phyloP scores from a whole-genome alignment of 1,140 invertebrate genomes.

The Lysiphlebus fabarum region DNA sequence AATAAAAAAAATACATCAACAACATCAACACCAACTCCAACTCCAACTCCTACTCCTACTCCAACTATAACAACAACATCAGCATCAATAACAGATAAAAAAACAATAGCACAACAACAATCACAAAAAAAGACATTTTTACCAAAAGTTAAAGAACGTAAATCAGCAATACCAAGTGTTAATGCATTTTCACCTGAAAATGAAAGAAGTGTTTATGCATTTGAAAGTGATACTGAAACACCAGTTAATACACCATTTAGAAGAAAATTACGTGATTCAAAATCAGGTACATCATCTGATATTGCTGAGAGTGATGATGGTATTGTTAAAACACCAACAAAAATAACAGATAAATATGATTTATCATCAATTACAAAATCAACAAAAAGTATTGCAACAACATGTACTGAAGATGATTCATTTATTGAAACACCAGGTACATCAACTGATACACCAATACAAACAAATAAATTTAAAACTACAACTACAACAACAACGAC shows the following conservation, averaged over 20 bases:
- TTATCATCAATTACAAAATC: background rate
- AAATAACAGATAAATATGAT: constrained; percentile 4
- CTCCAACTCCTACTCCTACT: constrained; percentile 32
- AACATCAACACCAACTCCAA: constrained; percentile 51
- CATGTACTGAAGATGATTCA: constrained; percentile 21
- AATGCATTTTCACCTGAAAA: constrained; percentile 68
- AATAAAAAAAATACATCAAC: constrained; percentile 31
- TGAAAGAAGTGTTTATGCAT: constrained; percentile 70
- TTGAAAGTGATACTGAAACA: constrained; percentile 61
- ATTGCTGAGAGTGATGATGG: constrained; percentile 20
- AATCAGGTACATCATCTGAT: constrained; percentile 30
- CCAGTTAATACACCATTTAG: constrained; percentile 61
- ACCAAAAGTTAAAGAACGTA: constrained; percentile 56
- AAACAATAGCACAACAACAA: background rate
- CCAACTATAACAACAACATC: background rate
- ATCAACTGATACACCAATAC: constrained; percentile 19
- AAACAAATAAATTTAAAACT: constrained; percentile 38
- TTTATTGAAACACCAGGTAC: background rate
- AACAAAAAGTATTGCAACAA: constrained; percentile 17
- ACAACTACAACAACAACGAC: too few relatives aligned
- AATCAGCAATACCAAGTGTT: constrained; percentile 48
- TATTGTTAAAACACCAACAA: constrained; percentile 8
- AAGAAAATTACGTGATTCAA: constrained; percentile 45
- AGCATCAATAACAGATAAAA: background rate
- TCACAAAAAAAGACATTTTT: constrained; percentile 56